phyloP scores from a whole-genome alignment of 37 sponge, comb jelly and placozoan species.

The Chondrosia reniformis region DNA sequence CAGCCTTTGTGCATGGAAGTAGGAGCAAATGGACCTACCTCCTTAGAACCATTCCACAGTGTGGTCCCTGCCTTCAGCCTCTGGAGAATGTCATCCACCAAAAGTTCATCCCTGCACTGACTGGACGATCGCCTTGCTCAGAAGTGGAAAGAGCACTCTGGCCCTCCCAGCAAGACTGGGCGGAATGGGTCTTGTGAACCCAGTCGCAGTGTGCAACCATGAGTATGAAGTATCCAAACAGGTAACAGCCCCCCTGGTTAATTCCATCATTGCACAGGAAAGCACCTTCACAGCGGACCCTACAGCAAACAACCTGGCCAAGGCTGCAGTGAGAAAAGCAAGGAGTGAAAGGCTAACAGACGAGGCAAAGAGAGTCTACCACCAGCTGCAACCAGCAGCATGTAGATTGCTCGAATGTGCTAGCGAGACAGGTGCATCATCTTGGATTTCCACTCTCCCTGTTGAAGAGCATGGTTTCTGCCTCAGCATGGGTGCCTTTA shows the following conservation, averaged over 20 bases:
- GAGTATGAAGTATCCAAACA: conserved; percentile 14
- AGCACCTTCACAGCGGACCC: neutral
- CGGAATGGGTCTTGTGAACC: neutral
- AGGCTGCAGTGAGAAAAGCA: neutral
- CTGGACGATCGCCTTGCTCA: conserved; percentile 16
- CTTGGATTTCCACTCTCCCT: too few relatives aligned
- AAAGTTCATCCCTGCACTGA: conserved; percentile 6
- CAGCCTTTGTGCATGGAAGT: conserved; percentile 15
- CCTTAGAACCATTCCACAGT: conserved; percentile 10
- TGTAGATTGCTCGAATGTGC: too few relatives aligned
- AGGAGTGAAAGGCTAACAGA: neutral
- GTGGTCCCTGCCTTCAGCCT: neutral
- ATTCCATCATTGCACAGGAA: neutral
- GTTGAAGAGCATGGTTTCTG: too few relatives aligned
- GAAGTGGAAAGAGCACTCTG: conserved; percentile 6
- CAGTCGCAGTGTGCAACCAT: neutral
- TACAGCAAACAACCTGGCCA: neutral
- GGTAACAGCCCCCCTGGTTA: conserved; percentile 11
- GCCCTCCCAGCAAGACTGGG: conserved; percentile 6
- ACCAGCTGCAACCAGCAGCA: too few relatives aligned
- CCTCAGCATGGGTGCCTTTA: too few relatives aligned
- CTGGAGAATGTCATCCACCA: conserved; percentile 19
- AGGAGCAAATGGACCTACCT: conserved; percentile 12
- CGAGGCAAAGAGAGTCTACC: neutral
- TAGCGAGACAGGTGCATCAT: too few relatives aligned